Conservation (phyloP, 2,113 vertebrate species). For the Odocoileus virginianus region DNA sequence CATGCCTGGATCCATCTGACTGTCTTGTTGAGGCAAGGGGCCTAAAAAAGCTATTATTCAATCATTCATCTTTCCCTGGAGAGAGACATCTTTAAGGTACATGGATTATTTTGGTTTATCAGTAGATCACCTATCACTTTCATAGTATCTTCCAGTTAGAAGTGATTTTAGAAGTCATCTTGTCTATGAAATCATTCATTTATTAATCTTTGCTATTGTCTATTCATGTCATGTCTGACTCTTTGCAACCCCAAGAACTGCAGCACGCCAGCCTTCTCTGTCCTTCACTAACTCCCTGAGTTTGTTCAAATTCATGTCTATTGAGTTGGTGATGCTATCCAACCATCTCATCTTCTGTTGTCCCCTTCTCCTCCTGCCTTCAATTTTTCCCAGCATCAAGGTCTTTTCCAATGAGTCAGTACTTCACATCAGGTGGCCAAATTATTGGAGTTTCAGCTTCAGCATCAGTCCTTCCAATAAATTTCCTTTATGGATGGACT, state of each 20-base stretch:
- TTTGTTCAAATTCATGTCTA: not conserved
- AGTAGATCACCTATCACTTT: not conserved
- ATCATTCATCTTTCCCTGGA: not conserved
- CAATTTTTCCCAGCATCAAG: not conserved
- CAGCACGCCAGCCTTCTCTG: not conserved
- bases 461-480: not conserved
- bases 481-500: not conserved
- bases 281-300: not conserved
- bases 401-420: not conserved
- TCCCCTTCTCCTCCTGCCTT: not conserved
- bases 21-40: not conserved
- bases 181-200: not conserved
- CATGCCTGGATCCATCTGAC: not conserved
- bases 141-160: not conserved
- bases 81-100: not conserved
- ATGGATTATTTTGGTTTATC: not conserved
- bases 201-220: not conserved
- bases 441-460: not conserved
- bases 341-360: not conserved
- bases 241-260: not conserved
- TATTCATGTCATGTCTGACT: not conserved
- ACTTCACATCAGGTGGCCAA: not conserved
- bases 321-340: not conserved
- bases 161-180: not conserved
- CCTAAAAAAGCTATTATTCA: not conserved